Percentiles rank a stretch among this genome's conserved stretches.
Evolutionary conservation across 2,888 invertebrate genomes (phyloP).

Genomic region (Amphipoea oculea): DNA sequence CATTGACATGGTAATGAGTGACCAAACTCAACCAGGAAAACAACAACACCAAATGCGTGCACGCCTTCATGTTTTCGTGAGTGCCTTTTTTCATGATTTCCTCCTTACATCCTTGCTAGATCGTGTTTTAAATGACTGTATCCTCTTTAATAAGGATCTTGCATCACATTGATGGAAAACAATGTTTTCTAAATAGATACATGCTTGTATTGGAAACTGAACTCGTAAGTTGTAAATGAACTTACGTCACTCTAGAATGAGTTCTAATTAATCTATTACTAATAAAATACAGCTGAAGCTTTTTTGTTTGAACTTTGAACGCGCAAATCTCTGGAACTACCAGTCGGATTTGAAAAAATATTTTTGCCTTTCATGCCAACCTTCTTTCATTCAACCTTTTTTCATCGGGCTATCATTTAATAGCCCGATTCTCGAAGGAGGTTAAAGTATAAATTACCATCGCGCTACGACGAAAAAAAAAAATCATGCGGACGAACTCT

Average conservation of each 20-base stretch:
- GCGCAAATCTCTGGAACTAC: too few relatives aligned
- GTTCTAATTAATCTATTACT: not conserved
- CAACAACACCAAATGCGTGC: slow-evolving; percentile 1
- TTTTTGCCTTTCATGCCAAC: too few relatives aligned
- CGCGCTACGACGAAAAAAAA: too few relatives aligned
- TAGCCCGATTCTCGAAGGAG: too few relatives aligned
- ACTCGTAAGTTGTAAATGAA: not conserved
- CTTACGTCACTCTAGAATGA: not conserved
- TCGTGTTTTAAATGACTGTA: slow-evolving; percentile 54
- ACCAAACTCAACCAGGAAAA: slow-evolving; percentile 4
- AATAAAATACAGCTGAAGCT: not conserved
- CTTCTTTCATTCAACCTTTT: too few relatives aligned
- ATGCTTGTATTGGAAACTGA: slow-evolving; percentile 3
- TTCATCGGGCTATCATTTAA: too few relatives aligned
- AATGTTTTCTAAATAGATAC: slow-evolving; percentile 48
- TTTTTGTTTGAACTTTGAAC: too few relatives aligned
- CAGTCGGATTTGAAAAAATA: too few relatives aligned
- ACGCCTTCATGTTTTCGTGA: slow-evolving; percentile 18
- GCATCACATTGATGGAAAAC: slow-evolving; percentile 36
- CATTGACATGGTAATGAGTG: slow-evolving; percentile 15
- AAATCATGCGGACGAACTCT: too few relatives aligned
- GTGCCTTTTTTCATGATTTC: slow-evolving; percentile 46
- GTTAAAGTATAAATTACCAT: too few relatives aligned
- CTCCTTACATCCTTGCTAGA: slow-evolving; percentile 53
- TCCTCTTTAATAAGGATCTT: slow-evolving; percentile 57